Conservation (phyloP, 2,797 vertebrate genomes). For the Sebastes cheni region DNA sequence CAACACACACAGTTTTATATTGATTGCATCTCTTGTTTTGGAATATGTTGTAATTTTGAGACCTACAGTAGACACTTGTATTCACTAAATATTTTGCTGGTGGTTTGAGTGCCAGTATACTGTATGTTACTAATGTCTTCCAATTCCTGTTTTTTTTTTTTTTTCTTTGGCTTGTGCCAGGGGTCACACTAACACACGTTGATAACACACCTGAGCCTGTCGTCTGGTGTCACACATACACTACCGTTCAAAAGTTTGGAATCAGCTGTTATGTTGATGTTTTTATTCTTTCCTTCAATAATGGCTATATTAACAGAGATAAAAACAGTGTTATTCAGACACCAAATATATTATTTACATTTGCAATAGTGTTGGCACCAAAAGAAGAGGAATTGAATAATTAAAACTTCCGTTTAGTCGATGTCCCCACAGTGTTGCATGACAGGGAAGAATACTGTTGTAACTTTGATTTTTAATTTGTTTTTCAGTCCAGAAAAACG, state of each 20-base stretch:
- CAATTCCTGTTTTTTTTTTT: background rate
- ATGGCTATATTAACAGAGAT: background rate
- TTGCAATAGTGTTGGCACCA: background rate
- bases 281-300: background rate
- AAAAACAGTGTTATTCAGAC: background rate
- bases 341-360: background rate
- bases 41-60: background rate
- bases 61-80: background rate
- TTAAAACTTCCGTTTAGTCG: rapidly evolving
- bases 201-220: background rate
- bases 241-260: background rate
- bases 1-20: background rate
- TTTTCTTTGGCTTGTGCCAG: background rate
- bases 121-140: background rate
- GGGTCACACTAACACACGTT: constrained; percentile 24
- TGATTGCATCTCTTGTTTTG: background rate
- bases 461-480: background rate
- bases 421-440: background rate
- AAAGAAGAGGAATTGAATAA: background rate
- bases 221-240: constrained; percentile 6
- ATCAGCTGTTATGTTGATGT: background rate
- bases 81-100: background rate
- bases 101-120: background rate
- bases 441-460: background rate
- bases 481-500: background rate